Conservation (phyloP, 2,113 vertebrate genomes). For the Baryphthengus martii region DNA sequence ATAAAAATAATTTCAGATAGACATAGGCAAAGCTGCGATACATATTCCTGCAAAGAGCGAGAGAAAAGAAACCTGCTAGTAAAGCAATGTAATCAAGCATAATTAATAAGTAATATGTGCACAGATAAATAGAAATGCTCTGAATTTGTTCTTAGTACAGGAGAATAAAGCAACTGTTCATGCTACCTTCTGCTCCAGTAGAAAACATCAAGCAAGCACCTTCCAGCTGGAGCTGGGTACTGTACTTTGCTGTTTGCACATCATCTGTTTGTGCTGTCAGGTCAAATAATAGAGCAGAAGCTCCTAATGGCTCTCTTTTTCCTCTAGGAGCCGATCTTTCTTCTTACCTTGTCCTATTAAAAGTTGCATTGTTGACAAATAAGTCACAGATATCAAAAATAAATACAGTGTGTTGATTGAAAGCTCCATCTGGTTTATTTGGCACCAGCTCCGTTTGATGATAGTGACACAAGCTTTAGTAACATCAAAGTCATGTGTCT, state of each 20-base stretch:
- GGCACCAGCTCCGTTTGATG: neutral
- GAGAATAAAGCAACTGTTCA: neutral
- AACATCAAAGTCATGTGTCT: neutral
- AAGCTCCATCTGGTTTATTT: slow-evolving; percentile 44
- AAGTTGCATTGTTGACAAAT: slow-evolving; percentile 10
- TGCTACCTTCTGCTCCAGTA: neutral
- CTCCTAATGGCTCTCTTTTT: neutral
- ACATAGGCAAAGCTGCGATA: neutral
- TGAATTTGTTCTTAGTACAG: neutral
- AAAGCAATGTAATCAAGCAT: neutral
- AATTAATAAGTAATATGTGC: neutral
- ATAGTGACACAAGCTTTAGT: slow-evolving; percentile 3
- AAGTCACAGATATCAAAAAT: slow-evolving; percentile 26
- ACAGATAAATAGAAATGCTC: neutral
- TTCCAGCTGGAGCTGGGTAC: neutral
- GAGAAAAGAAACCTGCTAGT: neutral
- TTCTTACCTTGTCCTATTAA: neutral
- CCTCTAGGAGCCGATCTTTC: neutral
- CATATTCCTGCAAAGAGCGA: neutral
- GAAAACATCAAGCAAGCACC: neutral
- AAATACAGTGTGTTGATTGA: slow-evolving; percentile 26
- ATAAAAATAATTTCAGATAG: neutral
- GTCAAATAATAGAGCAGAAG: neutral
- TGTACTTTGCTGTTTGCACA: neutral
- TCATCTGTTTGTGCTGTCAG: neutral